These are phyloP conservation scores for Oryzias melastigma DNA, from an alignment of 2,113 vertebrate genomes.

Conservation along the genomic window DNA sequence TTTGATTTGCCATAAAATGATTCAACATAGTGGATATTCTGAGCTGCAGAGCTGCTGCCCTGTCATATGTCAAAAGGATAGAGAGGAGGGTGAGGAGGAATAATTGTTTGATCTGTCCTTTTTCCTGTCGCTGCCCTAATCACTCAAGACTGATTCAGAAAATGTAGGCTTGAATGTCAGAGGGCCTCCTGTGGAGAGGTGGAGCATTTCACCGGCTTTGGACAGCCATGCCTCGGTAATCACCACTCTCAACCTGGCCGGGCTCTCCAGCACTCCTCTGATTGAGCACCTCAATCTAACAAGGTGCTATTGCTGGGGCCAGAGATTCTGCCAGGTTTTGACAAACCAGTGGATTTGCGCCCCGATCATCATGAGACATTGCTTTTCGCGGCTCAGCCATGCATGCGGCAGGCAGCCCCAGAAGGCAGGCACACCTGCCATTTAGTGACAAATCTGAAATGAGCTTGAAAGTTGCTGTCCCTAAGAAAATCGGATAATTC, in stretches of 20 bases:
- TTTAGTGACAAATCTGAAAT: slow-evolving; percentile 52
- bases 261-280: slow-evolving; percentile 92
- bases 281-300: slow-evolving; percentile 99
- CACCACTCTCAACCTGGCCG: slow-evolving; percentile 94
- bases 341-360: slow-evolving; percentile 75
- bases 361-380: slow-evolving; percentile 75
- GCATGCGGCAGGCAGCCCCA: slow-evolving; percentile 47
- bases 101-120: slow-evolving; percentile 85
- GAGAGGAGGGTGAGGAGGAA: slow-evolving; percentile 72
- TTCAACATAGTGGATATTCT: slow-evolving; percentile 41
- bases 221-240: slow-evolving; percentile 93
- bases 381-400: slow-evolving; percentile 56
- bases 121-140: slow-evolving; percentile 96
- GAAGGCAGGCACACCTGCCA: slow-evolving; percentile 45
- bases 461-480: slow-evolving; percentile 40
- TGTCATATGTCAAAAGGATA: slow-evolving; percentile 71
- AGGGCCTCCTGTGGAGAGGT: slow-evolving; percentile 96
- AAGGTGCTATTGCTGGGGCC: slow-evolving; percentile 85
- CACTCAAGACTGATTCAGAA: slow-evolving; percentile 99
- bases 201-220: slow-evolving; percentile 93
- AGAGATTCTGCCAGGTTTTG: slow-evolving; percentile 75
- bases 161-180: slow-evolving; percentile 98
- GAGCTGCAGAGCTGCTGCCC: slow-evolving; percentile 60
- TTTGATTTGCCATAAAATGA: slow-evolving; percentile 27
- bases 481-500: slow-evolving; percentile 31